Evolutionary conservation across 2,797 vertebrate species (phyloP), one percentile per base, ranked within the genome.

Genomic region (Sus cebifrons): DNA sequence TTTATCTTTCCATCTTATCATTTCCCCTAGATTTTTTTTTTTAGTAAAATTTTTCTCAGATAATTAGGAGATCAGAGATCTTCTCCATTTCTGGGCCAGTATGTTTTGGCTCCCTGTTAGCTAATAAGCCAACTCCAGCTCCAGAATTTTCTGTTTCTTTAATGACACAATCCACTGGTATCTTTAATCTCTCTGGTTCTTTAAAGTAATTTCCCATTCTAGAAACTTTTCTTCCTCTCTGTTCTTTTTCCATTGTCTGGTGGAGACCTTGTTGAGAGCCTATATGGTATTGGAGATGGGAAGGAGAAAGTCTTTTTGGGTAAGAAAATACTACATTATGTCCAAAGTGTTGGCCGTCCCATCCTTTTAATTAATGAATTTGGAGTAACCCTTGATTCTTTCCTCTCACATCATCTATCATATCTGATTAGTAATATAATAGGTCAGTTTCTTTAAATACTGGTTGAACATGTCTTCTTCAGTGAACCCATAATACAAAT

Each of bases 91-190:
- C 0, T 18, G 14, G 27, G 6, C 49, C 36, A 68, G 2, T 49
- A 71, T 71, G 32, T 62, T 88, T 89, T 27, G n/a, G 40, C 3
- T 49, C 68, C 64, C 81, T 0, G 6, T 94, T 74, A 91, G 67
- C 29, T 67, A 27, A 85, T 84, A 81, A 89, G 44, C 78, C 91
- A 95, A 74, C 2, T 25, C 8, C 6, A 58, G 44, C 11, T 89
- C 85, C 32, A 58, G 15, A 81, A 96, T 90, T 64, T 92, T 79
- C 64, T 74, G 9, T 95, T 92, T 83, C 29, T 81, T 91, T 65
- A 62, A 40, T 44, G 60, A 17, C 5, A 14, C 18, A 74, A n/a
- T 36, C 6, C 21, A 40, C 3, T 32, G 54, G 70, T 77, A 12
- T 93, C 65, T 71, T 36, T 60, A 70, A 32, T 92, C 25, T 90